Evolutionary conservation across 2,113 vertebrate genomes (phyloP).

Genomic region (Bolborhynchus lineola): DNA sequence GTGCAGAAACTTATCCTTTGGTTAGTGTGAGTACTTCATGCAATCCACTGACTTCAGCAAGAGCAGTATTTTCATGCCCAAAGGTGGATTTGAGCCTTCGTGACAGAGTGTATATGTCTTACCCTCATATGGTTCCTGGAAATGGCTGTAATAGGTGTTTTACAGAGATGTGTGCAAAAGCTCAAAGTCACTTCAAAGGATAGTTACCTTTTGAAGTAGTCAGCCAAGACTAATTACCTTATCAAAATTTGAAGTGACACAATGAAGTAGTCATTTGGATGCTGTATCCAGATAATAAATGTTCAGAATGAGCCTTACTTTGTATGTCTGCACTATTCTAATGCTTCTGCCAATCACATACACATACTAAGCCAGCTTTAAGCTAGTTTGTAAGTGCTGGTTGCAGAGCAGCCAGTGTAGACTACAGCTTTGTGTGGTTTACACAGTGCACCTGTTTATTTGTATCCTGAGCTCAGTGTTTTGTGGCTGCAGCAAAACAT

Average conservation of each 20-base stretch:
- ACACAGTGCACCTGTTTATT: background rate
- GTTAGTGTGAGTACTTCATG: background rate
- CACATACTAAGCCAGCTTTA: background rate
- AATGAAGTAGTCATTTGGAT: conserved; percentile 30
- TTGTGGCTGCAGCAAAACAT: background rate
- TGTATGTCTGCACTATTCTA: background rate
- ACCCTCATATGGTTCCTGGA: background rate
- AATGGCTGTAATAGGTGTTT: conserved; percentile 1
- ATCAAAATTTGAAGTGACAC: background rate
- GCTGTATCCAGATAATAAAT: background rate
- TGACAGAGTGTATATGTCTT: background rate
- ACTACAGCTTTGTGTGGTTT: background rate
- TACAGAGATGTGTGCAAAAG: background rate
- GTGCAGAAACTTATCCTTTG: background rate
- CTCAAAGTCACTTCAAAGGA: conserved; percentile 28
- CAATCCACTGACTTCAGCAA: background rate
- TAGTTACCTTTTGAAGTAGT: conserved; percentile 34
- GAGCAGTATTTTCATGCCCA: background rate
- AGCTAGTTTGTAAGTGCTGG: background rate
- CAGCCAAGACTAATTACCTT: conserved; percentile 13
- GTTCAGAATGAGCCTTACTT: background rate
- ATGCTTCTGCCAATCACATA: background rate
- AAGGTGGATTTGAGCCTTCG: background rate
- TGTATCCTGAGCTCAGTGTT: background rate
- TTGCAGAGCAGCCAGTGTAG: background rate